Evolutionary conservation across 2,888 invertebrate species (phyloP).

Genomic region (Tyria jacobaeae): DNA sequence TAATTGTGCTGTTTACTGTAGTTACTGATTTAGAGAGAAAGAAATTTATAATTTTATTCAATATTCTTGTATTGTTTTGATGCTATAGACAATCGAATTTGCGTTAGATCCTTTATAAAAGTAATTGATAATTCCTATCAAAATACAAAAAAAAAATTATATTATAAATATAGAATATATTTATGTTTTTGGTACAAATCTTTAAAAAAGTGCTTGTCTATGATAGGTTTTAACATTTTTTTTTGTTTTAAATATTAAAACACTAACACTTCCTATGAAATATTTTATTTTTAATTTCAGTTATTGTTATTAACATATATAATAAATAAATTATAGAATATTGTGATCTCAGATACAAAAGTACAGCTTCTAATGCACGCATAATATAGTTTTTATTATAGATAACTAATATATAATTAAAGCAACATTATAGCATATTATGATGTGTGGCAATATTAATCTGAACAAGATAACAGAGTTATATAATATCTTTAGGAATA

Average conservation of each 20-base stretch:
- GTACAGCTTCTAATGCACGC: conserved; percentile 3
- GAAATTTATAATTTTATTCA: background rate
- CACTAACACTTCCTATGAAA: background rate
- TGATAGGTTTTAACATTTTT: background rate
- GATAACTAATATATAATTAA: background rate
- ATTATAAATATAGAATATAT: too few species aligned
- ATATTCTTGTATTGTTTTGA: background rate
- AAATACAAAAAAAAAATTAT: too few species aligned
- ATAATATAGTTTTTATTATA: conserved; percentile 6
- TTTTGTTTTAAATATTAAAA: background rate
- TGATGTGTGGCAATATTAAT: background rate
- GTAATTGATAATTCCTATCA: too few species aligned
- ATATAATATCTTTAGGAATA: too few species aligned
- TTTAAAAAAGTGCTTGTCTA: background rate
- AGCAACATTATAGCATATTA: background rate
- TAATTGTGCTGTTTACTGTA: background rate
- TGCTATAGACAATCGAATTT: background rate
- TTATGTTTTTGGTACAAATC: background rate
- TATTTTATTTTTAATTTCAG: background rate
- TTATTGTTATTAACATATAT: background rate
- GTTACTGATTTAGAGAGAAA: background rate
- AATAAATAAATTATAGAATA: background rate
- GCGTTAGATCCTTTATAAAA: background rate
- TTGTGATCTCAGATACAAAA: conserved; percentile 11
- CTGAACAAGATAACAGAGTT: too few species aligned